Conservation (phyloP, 1,140 invertebrate genomes). For the Ooceraea biroi region DNA sequence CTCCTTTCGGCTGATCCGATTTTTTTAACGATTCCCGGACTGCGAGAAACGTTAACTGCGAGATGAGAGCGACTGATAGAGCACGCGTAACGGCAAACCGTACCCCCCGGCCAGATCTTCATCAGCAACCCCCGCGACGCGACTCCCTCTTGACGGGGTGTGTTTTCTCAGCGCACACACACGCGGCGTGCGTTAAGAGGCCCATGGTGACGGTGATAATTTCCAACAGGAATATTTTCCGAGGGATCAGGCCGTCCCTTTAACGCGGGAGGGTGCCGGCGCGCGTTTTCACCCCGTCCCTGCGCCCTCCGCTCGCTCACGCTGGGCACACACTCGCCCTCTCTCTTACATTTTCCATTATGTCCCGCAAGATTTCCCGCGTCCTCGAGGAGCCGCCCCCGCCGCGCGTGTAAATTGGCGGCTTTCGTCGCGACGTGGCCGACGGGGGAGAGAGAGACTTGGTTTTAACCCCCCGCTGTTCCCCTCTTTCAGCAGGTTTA, state of each 20-base stretch:
- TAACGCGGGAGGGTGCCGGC: conserved; percentile 28
- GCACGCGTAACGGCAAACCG: neutral
- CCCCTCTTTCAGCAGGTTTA: conserved; percentile 53
- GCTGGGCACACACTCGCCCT: conserved; percentile 1
- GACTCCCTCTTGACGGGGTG: neutral
- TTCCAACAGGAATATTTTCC: conserved; percentile 47
- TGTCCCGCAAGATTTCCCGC: conserved; percentile 71
- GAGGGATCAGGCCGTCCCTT: conserved; percentile 9
- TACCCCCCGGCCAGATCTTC: conserved; percentile 35
- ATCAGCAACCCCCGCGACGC: conserved; percentile 23
- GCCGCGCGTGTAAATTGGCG: conserved; percentile 70
- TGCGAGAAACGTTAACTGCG: conserved; percentile 27
- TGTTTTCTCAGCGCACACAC: conserved; percentile 55
- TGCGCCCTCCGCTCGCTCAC: neutral
- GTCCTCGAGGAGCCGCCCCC: conserved; percentile 54
- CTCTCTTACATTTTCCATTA: conserved; percentile 71
- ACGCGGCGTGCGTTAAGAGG: conserved; percentile 36
- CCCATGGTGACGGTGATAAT: conserved; percentile 43
- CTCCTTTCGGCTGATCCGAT: conserved; percentile 10
- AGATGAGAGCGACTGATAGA: conserved; percentile 30
- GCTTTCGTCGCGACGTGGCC: conserved; percentile 70
- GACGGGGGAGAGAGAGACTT: conserved; percentile 5
- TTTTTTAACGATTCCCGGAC: conserved; percentile 31
- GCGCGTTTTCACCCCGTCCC: neutral
- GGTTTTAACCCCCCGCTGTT: neutral